Conservation (phyloP, 2,888 invertebrate species). For the Scaptodrosophila latifasciaeformis region DNA sequence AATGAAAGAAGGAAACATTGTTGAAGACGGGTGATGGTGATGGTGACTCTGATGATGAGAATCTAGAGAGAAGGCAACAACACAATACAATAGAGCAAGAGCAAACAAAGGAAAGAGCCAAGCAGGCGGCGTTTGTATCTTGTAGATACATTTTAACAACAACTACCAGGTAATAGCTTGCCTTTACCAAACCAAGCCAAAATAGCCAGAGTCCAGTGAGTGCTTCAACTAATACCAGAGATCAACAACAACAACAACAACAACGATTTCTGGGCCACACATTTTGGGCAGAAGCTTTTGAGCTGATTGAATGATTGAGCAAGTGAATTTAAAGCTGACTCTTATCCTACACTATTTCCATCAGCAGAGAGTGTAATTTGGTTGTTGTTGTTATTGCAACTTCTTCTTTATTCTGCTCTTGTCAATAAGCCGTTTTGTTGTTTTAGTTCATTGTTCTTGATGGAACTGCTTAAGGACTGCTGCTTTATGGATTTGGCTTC, state of each 20-base stretch:
- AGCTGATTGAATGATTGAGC: too few relatives aligned
- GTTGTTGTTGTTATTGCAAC: conserved; percentile 4
- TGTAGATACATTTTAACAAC: conserved; percentile 61
- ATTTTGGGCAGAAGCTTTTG: too few relatives aligned
- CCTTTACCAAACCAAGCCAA: conserved; percentile 26
- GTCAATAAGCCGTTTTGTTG: conserved; percentile 53
- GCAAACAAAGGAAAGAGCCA: background rate
- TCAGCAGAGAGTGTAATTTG: too few relatives aligned
- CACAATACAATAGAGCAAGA: background rate
- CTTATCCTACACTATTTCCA: too few relatives aligned
- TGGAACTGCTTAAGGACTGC: conserved; percentile 32
- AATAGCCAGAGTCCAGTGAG: too few relatives aligned
- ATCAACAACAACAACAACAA: too few relatives aligned
- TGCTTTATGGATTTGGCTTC: conserved; percentile 23
- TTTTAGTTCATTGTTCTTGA: conserved; percentile 56
- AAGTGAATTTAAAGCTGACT: too few relatives aligned
- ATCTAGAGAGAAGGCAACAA: too few relatives aligned
- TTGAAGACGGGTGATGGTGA: too few relatives aligned
- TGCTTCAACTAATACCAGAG: too few relatives aligned
- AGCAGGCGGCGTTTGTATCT: conserved; percentile 30
- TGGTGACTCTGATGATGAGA: background rate
- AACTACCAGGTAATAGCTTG: conserved; percentile 59
- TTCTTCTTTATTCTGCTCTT: conserved; percentile 35
- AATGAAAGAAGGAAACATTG: too few relatives aligned
- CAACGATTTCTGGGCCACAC: too few relatives aligned